Base-by-base conservation (phyloP, 1,140 invertebrate species). In the Drosophila insularis region DNA sequence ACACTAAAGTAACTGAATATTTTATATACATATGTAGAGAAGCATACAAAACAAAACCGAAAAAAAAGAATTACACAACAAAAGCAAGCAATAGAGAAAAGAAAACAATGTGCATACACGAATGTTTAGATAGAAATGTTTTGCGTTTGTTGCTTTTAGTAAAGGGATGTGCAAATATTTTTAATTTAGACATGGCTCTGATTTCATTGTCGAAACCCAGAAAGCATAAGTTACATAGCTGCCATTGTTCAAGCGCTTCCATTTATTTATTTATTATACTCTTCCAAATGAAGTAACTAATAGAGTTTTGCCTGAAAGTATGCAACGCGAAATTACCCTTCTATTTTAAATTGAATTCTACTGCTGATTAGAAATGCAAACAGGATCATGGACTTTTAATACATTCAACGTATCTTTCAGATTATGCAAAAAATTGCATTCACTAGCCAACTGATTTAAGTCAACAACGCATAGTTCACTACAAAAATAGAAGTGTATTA, bases 121-220 rank as follows among this genome's bases (percentile, higher is more conserved):
- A 7, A 43, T 46, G 43, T 3, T 21, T 21, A 50, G 43, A 21
- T 50, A 21, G 17, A 50, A 50, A 50, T 50, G 43, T 21, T 50
- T 50, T 50, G 7, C 43, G 5, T 50, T 50, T 21, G 43, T 50
- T 50, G 8, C 11, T 46, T 19, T 50, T n/a, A 19, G 17, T 21
- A 50, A 50, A 54, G 31, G 62, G 32, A 46, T 46, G 40, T 63
- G 65, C 50, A 78, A 71, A 77, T 78, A 78, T 78, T 78, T 78
- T 66, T 77, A 78, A 78, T 78, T 77, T 78, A 61, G 68, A 59
- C 74, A 77, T 78, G 58, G 74, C 68, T 77, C 56, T 78, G 74
- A 77, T 78, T 78, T 78, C 67, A 61, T 76, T 76, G 74, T 63
- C 65, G 59, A 66, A 60, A 55, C 35, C 32, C 54, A 64, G 35